phyloP scores from a whole-genome alignment of 2,888 invertebrate genomes.

The Agrochola circellaris region DNA sequence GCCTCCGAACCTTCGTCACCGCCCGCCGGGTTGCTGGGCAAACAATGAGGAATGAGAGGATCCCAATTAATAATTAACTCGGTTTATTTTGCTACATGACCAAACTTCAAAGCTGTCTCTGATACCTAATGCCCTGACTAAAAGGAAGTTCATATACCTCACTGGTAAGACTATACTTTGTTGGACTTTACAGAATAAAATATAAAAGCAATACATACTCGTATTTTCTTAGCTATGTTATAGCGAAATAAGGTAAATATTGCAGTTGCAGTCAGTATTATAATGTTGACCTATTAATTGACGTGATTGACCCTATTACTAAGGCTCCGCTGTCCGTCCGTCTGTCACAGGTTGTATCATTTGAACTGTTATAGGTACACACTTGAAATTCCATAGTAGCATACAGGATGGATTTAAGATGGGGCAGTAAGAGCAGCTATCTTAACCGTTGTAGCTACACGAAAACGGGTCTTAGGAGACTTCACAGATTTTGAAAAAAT shows the following conservation, averaged over 20 bases:
- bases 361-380: no score
- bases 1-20: slow-evolving; percentile 83
- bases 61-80: background rate
- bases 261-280: background rate
- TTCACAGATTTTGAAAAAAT: no score
- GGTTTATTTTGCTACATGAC: background rate
- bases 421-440: no score
- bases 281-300: no score
- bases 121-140: background rate
- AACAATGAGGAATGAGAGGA: background rate
- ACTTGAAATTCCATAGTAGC: no score
- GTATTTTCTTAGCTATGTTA: no score
- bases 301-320: no score
- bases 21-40: slow-evolving; percentile 77
- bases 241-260: background rate
- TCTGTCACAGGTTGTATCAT: no score
- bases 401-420: no score
- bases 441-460: no score
- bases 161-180: background rate
- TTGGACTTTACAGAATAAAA: background rate
- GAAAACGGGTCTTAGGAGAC: no score
- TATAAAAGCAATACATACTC: background rate
- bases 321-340: no score
- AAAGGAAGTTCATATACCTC: background rate
- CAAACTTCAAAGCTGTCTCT: background rate